Evolutionary conservation across 2,888 invertebrate species (phyloP).

Genomic region (Disparrhopalites patrizii): DNA sequence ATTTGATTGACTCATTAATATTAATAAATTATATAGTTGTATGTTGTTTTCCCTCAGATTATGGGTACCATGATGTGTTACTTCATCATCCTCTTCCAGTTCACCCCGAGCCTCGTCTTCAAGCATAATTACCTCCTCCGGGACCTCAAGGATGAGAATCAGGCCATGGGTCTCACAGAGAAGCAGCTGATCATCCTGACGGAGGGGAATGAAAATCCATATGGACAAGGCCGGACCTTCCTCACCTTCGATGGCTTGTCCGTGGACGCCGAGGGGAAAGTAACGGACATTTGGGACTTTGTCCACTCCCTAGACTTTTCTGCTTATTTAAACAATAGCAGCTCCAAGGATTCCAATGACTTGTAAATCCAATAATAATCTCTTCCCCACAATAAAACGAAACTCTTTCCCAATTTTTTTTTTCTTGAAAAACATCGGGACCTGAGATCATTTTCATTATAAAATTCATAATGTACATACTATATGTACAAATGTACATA

Average conservation of each 20-base stretch:
- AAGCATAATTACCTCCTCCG: neutral
- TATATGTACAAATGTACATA: too few species aligned
- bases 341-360: too few species aligned
- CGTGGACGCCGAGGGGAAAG: neutral
- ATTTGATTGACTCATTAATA: neutral
- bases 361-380: too few species aligned
- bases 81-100: slow-evolving; percentile 31
- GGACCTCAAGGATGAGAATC: neutral
- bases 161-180: neutral
- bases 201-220: neutral
- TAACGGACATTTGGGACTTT: neutral
- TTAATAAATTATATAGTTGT: neutral
- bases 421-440: too few species aligned
- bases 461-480: too few species aligned
- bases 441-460: too few species aligned
- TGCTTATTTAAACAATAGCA: neutral
- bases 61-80: slow-evolving; percentile 30
- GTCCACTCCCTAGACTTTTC: neutral
- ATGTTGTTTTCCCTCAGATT: neutral
- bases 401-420: too few species aligned
- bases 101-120: neutral
- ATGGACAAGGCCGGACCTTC: neutral
- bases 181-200: neutral
- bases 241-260: neutral
- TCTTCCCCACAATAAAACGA: too few species aligned